Evolutionary conservation across 2,797 vertebrate genomes (phyloP), one percentile per base, ranked within the genome.

Genomic region (Coregonus sp.): DNA sequence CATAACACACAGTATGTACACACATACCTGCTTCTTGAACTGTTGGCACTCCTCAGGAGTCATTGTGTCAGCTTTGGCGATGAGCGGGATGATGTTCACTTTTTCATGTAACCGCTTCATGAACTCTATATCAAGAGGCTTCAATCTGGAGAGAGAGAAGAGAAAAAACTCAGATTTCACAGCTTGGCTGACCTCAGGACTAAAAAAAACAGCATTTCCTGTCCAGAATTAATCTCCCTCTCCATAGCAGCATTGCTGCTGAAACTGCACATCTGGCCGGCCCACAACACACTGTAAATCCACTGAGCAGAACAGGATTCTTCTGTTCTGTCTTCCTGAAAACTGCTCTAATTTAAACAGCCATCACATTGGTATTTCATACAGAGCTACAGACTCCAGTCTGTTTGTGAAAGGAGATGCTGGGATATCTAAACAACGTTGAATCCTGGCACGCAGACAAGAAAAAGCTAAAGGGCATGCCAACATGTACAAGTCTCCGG

Each of bases 91-190:
- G 90, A 99, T 96, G 89, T 98, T 99, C 75, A 99, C 97, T 89
- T 99, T 99, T 89, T 99, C 97, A 75, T 98, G 97, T 90, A 98
- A 93, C 89, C 97, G 94, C 72, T 98, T 98, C 97, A 99, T 99
- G 88, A 99, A 99, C 88, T 99, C 97, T 82, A 97, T 97, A 84
- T 99, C 97, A 85, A 99, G 94, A 5, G 97, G 97, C 86, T 99
- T 98, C 85, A 99, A 94, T 81, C 97, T 99, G 91, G 79, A 51
- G 70, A 54, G 16, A 47, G n/a, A 72, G 29, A 61, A 15, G 63
- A 33, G 51, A 25, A 11, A 47, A 47, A 63, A 63, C 70, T 59
- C 73, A 74, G 37, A 73, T 79, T 82, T 76, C 56, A 35, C 50
- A 56, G 71, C 77, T 74, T 71, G 82, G 80, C 75, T 78, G 72